Conservation (phyloP, 35 echinoderm and acorn worm species). For the Ophiothrix spiculata region DNA sequence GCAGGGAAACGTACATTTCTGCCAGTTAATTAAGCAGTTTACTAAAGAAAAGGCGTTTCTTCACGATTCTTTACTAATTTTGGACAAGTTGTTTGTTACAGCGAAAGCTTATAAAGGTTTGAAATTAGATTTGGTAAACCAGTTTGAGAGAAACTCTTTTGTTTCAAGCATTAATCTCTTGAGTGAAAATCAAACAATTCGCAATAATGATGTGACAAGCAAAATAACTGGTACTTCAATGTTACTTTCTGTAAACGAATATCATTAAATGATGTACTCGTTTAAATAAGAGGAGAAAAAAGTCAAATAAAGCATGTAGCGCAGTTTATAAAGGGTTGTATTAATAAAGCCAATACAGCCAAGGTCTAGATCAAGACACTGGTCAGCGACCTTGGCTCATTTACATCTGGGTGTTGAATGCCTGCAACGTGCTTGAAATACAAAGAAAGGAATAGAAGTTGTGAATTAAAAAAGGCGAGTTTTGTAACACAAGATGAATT, state of each 20-base stretch:
- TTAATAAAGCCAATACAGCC: neutral
- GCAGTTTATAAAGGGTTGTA: neutral
- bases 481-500: neutral
- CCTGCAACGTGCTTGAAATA: neutral
- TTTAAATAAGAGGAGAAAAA: neutral
- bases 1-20: no score
- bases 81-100: no score
- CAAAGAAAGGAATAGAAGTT: conserved; percentile 2
- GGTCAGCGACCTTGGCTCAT: neutral
- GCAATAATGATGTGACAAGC: neutral
- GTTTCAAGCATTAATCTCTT: no score
- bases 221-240: neutral
- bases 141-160: no score
- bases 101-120: no score
- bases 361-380: neutral
- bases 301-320: neutral
- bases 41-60: no score
- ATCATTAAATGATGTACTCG: neutral
- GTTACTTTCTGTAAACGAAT: neutral
- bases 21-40: no score
- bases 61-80: no score
- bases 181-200: neutral
- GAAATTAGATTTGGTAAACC: no score
- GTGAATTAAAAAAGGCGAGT: neutral
- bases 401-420: neutral